phyloP scores from a whole-genome alignment of 1,140 invertebrate genomes.

The Lineus longissimus region DNA sequence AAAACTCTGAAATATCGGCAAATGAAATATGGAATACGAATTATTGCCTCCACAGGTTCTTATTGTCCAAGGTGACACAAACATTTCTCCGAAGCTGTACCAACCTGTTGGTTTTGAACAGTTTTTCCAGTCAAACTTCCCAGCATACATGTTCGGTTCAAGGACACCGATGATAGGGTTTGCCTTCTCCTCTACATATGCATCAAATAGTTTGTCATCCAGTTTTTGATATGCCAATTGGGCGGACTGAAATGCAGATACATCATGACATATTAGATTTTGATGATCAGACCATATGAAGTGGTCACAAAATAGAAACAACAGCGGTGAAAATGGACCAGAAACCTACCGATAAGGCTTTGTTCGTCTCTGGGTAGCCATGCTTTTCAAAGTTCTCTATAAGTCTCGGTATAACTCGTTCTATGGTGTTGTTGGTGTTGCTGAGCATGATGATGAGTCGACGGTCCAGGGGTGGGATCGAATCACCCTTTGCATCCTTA shows the following conservation, averaged over 20 bases:
- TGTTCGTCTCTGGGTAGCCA: conserved; percentile 69
- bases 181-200: conserved; percentile 85
- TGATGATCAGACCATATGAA: background rate
- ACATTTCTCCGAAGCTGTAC: too few relatives aligned
- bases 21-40: too few relatives aligned
- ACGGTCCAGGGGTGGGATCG: background rate
- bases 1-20: too few relatives aligned
- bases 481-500: background rate
- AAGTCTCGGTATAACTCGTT: conserved; percentile 69
- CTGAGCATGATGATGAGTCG: conserved; percentile 80
- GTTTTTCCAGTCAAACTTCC: conserved; percentile 79
- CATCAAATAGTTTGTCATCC: conserved; percentile 54
- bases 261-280: background rate
- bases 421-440: conserved; percentile 81
- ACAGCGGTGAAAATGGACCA: background rate
- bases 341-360: conserved; percentile 48
- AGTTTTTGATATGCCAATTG: conserved; percentile 47
- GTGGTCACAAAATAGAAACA: background rate
- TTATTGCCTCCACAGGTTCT: too few relatives aligned
- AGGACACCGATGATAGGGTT: conserved; percentile 87
- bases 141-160: conserved; percentile 91
- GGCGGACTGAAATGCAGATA: conserved; percentile 32
- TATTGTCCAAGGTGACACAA: too few relatives aligned
- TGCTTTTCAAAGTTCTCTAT: conserved; percentile 62
- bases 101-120: conserved; percentile 62